A percentile compares a stretch with the other conserved stretches of the same genome.
Conservation (phyloP, 2,888 invertebrate genomes). For the Xestia ashworthii region DNA sequence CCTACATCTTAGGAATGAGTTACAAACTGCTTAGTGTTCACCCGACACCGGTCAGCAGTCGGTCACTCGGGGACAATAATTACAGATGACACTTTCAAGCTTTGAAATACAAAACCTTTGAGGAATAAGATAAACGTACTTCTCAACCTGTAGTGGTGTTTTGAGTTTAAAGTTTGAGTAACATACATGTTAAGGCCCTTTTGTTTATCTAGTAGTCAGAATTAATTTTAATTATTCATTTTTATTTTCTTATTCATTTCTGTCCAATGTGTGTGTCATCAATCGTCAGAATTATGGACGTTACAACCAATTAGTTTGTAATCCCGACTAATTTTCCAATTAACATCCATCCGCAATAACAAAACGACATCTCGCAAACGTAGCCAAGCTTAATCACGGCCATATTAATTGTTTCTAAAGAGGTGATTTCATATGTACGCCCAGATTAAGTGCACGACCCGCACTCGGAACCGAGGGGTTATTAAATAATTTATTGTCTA, state of each 20-base stretch:
- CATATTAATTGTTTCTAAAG: slow-evolving; percentile 88
- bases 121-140: slow-evolving; percentile 75
- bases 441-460: slow-evolving; percentile 86
- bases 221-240: not conserved
- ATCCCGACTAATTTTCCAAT: slow-evolving; percentile 30
- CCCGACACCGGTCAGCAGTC: slow-evolving; percentile 80
- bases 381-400: slow-evolving; percentile 68
- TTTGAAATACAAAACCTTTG: slow-evolving; percentile 85
- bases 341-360: slow-evolving; percentile 43
- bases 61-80: slow-evolving; percentile 84
- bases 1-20: slow-evolving; percentile 60
- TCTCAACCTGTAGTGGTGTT: slow-evolving; percentile 66
- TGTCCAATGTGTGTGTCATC: slow-evolving; percentile 1
- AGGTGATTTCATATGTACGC: slow-evolving; percentile 85
- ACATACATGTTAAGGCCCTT: not conserved
- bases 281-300: not conserved
- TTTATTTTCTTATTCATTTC: not conserved
- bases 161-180: slow-evolving; percentile 45
- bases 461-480: slow-evolving; percentile 82
- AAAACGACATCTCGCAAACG: slow-evolving; percentile 53
- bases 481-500: slow-evolving; percentile 90
- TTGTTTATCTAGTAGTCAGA: too few relatives aligned
- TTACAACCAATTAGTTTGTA: slow-evolving; percentile 2
- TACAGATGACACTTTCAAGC: slow-evolving; percentile 82
- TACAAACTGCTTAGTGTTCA: slow-evolving; percentile 75